Conservation (phyloP, 2,888 invertebrate genomes). For the Acrobasis consociella region DNA sequence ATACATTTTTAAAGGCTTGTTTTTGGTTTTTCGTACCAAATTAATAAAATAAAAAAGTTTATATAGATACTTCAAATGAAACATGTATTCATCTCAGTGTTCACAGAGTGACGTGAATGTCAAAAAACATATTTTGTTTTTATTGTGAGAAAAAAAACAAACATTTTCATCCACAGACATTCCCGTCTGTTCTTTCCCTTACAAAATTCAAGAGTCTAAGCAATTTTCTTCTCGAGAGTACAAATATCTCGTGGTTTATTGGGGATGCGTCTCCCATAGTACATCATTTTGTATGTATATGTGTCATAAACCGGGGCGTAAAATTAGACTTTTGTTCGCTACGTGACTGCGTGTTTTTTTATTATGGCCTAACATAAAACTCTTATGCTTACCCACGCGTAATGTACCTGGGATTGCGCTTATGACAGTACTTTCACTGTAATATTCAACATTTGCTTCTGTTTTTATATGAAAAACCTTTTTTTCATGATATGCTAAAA, state of each 20-base stretch:
- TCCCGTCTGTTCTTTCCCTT: conserved; percentile 30
- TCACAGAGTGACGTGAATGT: too few relatives aligned
- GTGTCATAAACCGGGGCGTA: conserved; percentile 7
- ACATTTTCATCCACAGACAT: neutral
- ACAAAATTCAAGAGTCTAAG: conserved; percentile 21
- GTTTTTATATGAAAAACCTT: neutral
- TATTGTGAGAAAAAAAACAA: too few relatives aligned
- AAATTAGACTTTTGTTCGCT: conserved; percentile 11
- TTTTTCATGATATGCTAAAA: neutral
- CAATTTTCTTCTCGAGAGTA: conserved; percentile 18
- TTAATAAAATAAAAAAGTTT: too few relatives aligned
- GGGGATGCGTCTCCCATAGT: conserved; percentile 6
- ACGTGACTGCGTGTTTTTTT: conserved; percentile 5
- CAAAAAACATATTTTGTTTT: too few relatives aligned
- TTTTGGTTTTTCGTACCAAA: too few relatives aligned
- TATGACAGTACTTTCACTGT: neutral
- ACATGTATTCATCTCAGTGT: too few relatives aligned
- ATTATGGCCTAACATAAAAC: neutral
- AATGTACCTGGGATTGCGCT: neutral
- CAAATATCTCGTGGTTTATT: conserved; percentile 22
- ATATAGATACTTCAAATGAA: too few relatives aligned
- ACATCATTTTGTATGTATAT: conserved; percentile 11
- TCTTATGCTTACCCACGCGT: neutral
- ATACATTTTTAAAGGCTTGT: too few relatives aligned
- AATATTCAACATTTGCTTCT: conserved; percentile 1